Conservation (phyloP, 2,113 vertebrate species). For the Tychaedon coryphoeus region DNA sequence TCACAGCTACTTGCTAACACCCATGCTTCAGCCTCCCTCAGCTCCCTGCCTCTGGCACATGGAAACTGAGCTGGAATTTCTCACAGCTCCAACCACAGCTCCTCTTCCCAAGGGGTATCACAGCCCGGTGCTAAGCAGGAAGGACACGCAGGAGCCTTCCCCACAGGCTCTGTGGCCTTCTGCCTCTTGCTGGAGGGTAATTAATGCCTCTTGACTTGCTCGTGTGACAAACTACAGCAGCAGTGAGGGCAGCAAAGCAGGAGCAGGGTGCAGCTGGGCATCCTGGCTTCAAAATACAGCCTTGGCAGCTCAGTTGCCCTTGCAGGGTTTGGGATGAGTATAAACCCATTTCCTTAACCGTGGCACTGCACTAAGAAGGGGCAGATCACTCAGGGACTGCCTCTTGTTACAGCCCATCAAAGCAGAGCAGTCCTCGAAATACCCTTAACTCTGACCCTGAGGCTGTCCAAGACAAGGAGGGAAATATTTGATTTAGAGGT, state of each 20-base stretch:
- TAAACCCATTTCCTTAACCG: not conserved
- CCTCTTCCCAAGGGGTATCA: not conserved
- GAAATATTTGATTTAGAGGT: not conserved
- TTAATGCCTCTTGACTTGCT: not conserved
- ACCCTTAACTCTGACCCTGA: not conserved
- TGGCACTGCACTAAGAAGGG: not conserved
- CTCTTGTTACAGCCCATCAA: not conserved
- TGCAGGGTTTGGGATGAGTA: not conserved
- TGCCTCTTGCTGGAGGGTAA: not conserved
- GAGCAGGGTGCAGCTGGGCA: fast-evolving
- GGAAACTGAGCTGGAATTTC: not conserved
- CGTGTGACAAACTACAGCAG: not conserved
- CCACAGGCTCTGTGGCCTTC: not conserved
- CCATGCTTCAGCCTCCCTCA: not conserved
- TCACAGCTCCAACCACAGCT: fast-evolving
- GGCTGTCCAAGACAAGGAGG: not conserved
- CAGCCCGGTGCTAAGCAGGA: not conserved
- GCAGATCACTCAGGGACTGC: not conserved
- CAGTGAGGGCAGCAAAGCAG: not conserved
- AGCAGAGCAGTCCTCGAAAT: not conserved
- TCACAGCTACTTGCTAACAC: not conserved
- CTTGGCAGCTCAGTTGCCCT: fast-evolving
- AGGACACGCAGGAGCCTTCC: not conserved
- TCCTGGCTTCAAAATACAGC: not conserved
- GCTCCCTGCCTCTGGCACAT: not conserved